Evolutionary conservation across 2,797 vertebrate species (phyloP), one percentile per base, ranked within the genome.

Genomic region (Rhinophrynus dorsalis): DNA sequence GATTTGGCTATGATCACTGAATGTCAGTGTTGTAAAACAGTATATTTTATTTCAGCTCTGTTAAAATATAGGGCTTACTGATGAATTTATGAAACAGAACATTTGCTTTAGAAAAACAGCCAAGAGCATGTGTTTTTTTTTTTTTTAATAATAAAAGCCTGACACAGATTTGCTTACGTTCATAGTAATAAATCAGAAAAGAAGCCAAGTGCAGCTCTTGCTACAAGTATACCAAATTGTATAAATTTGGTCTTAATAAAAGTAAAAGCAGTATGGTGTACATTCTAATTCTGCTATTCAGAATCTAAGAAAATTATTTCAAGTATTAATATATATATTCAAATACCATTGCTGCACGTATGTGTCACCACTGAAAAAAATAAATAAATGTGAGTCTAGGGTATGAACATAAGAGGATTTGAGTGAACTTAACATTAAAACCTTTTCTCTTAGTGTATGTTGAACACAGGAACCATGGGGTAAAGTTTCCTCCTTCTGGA

Each of bases 11-110:
- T 35, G 11, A 15, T 23, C 12, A 40, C 3, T 15, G 11, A 50
- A 44, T 23, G 8, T 13, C 20, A 47, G 20, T 42, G 33, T n/a
- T 32, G 24, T 10, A 35, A 20, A 21, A 17, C 9, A 47, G 21
- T 32, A 50, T 45, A 58, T 67, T 23, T 27, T 47, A 1, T 58
- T 48, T 50, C 24, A 27, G 54, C 23, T 3, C 9, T 50, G 30
- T 51, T 48, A 9, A 63, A 33, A 48, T 13, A 17, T 12, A 6
- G 15, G 15, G 15, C 20, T 48, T 35, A 17, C 24, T 30, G 21
- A 50, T 51, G 35, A 65, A 18, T 42, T 55, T 13, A 44, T 44
- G 15, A 55, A 66, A 55, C 44, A 40, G 9, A 33, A 44, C 35
- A 38, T 62, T 48, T 1, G 27, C 23, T 50, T 38, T 26, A 55